Conservation (phyloP, 2,888 invertebrate species). For the Chouioia cunea region DNA sequence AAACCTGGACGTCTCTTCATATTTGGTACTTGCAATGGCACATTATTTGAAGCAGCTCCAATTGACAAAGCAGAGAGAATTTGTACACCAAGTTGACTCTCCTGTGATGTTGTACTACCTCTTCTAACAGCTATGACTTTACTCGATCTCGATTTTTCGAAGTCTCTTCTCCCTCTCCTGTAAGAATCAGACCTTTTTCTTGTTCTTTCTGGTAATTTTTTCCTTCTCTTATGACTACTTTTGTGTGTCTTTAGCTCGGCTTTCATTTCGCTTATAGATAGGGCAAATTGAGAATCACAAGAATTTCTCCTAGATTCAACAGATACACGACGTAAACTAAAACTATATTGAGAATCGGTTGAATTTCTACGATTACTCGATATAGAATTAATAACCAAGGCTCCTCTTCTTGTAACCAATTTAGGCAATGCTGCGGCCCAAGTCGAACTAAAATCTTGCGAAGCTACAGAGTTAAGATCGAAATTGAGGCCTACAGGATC, state of each 20-base stretch:
- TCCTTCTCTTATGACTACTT: constrained; percentile 67
- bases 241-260: constrained; percentile 57
- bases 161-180: constrained; percentile 56
- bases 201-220: constrained; percentile 54
- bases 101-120: constrained; percentile 85
- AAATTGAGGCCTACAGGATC: constrained; percentile 90
- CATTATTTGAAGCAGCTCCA: constrained; percentile 69
- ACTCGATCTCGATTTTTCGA: constrained; percentile 62
- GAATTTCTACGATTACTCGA: constrained; percentile 73
- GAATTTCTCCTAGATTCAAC: constrained; percentile 90
- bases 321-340: constrained; percentile 84
- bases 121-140: constrained; percentile 63
- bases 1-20: constrained; percentile 71
- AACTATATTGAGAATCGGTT: constrained; percentile 77
- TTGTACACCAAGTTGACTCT: constrained; percentile 82
- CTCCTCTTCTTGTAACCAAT: constrained; percentile 86
- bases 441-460: constrained; percentile 88
- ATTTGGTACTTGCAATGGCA: constrained; percentile 72
- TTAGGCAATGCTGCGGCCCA: constrained; percentile 93
- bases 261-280: constrained; percentile 87
- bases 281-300: constrained; percentile 87
- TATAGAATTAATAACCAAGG: constrained; percentile 76
- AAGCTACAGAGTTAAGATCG: constrained; percentile 80
- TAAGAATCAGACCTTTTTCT: constrained; percentile 53
- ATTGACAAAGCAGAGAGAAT: constrained; percentile 76